A percentile compares a stretch with the other conserved stretches of the same genome.
Conservation (phyloP, 2,797 vertebrate genomes). For the Leptodactylus fallax region DNA sequence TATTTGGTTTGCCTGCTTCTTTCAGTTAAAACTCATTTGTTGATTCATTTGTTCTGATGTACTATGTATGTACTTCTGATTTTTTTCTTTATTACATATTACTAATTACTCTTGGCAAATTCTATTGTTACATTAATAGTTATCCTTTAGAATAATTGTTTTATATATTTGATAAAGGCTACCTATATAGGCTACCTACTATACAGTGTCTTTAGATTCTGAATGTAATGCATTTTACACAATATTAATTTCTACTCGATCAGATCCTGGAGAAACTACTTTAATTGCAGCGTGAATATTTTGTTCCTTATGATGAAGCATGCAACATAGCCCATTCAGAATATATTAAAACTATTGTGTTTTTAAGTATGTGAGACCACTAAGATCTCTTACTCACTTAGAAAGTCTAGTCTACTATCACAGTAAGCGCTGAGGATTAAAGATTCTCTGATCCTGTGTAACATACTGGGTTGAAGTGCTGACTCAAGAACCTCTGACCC, state of each 20-base stretch:
- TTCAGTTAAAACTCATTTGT: too few relatives aligned
- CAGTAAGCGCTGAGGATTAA: neutral
- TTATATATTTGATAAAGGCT: neutral
- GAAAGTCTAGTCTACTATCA: neutral
- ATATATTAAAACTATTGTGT: neutral
- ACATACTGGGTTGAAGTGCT: constrained; percentile 1
- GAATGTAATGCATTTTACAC: neutral
- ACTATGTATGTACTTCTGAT: too few relatives aligned
- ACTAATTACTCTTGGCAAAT: neutral
- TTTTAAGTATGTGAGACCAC: neutral
- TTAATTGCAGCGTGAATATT: too few relatives aligned
- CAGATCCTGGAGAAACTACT: too few relatives aligned
- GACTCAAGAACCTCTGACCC: constrained; percentile 1
- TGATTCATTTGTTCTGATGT: too few relatives aligned
- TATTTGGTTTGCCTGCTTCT: too few relatives aligned
- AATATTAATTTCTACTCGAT: neutral
- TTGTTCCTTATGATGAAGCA: neutral
- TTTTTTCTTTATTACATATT: neutral
- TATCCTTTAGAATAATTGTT: neutral
- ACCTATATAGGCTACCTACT: neutral
- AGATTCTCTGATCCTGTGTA: neutral
- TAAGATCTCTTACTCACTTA: constrained; percentile 7
- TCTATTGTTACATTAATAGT: neutral
- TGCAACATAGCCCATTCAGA: neutral
- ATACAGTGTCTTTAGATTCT: neutral